Conservation (phyloP, 2,797 vertebrate genomes). For the Neoniphon sammara region DNA sequence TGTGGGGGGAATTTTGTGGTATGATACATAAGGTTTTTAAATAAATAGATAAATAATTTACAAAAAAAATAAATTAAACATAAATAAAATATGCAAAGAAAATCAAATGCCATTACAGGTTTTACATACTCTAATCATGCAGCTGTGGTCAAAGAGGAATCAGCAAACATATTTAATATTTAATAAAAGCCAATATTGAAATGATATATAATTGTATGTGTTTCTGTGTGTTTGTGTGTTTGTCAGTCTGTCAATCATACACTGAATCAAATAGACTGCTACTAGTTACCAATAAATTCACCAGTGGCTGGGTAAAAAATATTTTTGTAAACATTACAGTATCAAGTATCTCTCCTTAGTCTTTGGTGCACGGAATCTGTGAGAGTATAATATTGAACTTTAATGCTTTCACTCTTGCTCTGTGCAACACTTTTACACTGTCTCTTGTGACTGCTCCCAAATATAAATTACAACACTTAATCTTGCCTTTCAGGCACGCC, state of each 20-base stretch:
- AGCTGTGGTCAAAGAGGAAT: no score
- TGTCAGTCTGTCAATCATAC: not conserved
- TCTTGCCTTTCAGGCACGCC: slow-evolving; percentile 87
- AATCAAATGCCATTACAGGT: no score
- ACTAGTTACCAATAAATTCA: not conserved
- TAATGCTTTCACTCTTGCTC: slow-evolving; percentile 11
- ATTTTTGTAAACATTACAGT: not conserved
- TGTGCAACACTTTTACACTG: slow-evolving; percentile 6
- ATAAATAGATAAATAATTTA: not conserved
- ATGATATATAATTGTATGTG: not conserved
- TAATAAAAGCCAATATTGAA: no score
- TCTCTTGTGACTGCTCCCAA: slow-evolving; percentile 44
- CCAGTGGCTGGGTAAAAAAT: not conserved
- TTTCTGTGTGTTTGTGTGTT: no score
- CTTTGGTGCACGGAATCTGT: slow-evolving; percentile 8
- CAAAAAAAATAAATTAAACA: not conserved
- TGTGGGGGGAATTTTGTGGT: not conserved
- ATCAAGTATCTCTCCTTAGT: slow-evolving; percentile 8
- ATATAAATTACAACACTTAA: slow-evolving; percentile 60
- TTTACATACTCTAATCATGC: no score
- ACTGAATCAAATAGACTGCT: not conserved
- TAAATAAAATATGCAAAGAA: not conserved
- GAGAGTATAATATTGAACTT: slow-evolving; percentile 9
- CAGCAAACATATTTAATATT: no score
- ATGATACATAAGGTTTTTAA: not conserved